phyloP scores from a whole-genome alignment of 2,888 invertebrate genomes.

The Priocnemis perturbator region DNA sequence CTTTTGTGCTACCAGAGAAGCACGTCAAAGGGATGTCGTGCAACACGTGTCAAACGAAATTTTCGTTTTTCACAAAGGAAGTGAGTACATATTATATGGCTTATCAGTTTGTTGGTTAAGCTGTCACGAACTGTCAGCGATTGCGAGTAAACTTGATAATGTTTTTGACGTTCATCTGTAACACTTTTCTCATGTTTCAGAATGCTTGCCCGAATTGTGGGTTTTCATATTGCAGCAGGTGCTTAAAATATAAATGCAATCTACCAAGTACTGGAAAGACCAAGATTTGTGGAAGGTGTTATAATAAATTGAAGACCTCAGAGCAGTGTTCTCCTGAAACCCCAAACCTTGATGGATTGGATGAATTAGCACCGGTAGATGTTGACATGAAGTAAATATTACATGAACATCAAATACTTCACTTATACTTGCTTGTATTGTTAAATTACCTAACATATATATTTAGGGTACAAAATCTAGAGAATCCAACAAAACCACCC shows the following conservation, averaged over 20 bases:
- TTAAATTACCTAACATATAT: slow-evolving; percentile 1
- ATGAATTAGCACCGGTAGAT: slow-evolving; percentile 62
- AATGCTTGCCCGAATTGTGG: slow-evolving; percentile 90
- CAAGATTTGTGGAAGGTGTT: slow-evolving; percentile 82
- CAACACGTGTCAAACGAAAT: slow-evolving; percentile 83
- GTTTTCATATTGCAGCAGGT: slow-evolving; percentile 89
- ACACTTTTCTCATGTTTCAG: slow-evolving; percentile 78
- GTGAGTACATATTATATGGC: slow-evolving; percentile 72
- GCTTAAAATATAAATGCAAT: slow-evolving; percentile 83
- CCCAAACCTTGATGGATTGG: slow-evolving; percentile 37
- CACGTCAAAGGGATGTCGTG: slow-evolving; percentile 80
- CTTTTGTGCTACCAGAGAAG: too few relatives aligned
- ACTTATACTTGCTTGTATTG: background rate
- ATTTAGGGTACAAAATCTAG: background rate
- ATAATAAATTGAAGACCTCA: slow-evolving; percentile 66
- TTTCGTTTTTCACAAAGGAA: slow-evolving; percentile 84
- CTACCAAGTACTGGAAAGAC: slow-evolving; percentile 80
- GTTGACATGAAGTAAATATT: slow-evolving; percentile 60
- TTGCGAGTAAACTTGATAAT: slow-evolving; percentile 3
- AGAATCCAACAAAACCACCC: slow-evolving; percentile 77
- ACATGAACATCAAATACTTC: too few relatives aligned
- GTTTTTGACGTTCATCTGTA: background rate
- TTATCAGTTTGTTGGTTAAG: slow-evolving; percentile 15
- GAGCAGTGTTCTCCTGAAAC: background rate
- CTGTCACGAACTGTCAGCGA: slow-evolving; percentile 10